Base-by-base conservation (phyloP, 2,113 vertebrate species). In the Tetrax tetrax region DNA sequence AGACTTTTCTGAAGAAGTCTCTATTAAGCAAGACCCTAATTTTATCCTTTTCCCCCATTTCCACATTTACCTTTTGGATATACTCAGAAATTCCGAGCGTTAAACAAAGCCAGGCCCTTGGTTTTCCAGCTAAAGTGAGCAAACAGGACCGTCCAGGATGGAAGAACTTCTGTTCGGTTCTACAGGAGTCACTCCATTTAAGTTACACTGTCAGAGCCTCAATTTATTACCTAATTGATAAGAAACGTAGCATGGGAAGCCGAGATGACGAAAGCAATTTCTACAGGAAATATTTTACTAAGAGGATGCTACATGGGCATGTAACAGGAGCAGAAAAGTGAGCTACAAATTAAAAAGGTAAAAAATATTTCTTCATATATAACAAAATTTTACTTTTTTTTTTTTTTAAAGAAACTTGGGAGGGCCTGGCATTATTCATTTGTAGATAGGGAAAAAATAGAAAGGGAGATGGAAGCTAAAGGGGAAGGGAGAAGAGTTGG, bases 201-300 rank as follows among this genome's bases (percentile, higher is more conserved):
- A 68, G 38, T 53, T 81, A n/a, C 7, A 2, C 48, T 38, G 41
- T 38, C 53, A 18, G 92, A 61, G 68, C 24, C 22, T 29, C 45
- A 68, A 90, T 90, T 88, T 90, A 92, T 92, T 77, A 28, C 43
- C 80, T 90, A 81, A 90, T 87, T 95, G 94, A 53, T 86, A 78
- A 77, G 63, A 95, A 95, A 92, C 75, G 76, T 9, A 51, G 45
- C 71, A 27, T n/a, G 37, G 51, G 79, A 71, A 76, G 63, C 66
- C 5, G 9, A 87, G 84, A 91, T 68, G 77, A 63, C 9, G 47
- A 38, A 89, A 87, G 5, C 41, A 66, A 48, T 71, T 90, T 92
- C 68, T 84, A 9, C 17, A 61, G 90, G 65, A 90, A 53, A 54
- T 82, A 89, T 86, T 90, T 91, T 50, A 75, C 43, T 21, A 10